phyloP scores from a whole-genome alignment of 1,140 invertebrate species.

The Whitmania pigra region DNA sequence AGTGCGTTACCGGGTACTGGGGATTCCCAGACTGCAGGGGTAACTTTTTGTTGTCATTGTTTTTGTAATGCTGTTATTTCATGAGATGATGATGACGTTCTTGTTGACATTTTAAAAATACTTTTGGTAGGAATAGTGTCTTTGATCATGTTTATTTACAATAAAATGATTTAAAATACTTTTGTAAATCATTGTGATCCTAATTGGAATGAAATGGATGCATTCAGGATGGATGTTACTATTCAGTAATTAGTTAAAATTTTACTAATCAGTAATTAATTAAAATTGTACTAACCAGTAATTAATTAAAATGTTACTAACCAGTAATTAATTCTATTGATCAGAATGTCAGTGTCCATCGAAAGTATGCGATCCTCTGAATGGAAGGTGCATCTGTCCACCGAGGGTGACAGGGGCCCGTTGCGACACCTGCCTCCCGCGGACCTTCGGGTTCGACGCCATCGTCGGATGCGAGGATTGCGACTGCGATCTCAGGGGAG shows the following conservation, averaged over 20 bases:
- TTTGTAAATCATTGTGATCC: no score
- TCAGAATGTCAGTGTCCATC: constrained; percentile 42
- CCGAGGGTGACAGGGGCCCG: constrained; percentile 63
- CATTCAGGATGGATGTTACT: no score
- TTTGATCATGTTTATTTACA: no score
- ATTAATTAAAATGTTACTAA: background rate
- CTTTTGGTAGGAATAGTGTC: no score
- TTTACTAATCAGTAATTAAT: background rate
- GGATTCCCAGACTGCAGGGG: constrained; percentile 82
- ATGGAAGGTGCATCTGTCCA: constrained; percentile 65
- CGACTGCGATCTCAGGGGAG: constrained; percentile 70
- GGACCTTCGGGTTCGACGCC: constrained; percentile 85
- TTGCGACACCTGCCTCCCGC: constrained; percentile 70
- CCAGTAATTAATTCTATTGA: constrained; percentile 21
- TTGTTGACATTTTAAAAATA: no score
- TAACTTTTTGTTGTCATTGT: no score
- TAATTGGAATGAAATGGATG: background rate
- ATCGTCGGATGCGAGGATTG: constrained; percentile 91
- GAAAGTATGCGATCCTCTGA: constrained; percentile 39
- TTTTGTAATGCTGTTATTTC: no score
- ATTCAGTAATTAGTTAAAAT: no score
- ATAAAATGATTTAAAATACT: no score
- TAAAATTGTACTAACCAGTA: background rate
- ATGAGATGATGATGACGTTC: no score
- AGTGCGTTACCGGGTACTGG: constrained; percentile 79